Evolutionary conservation across 2,888 invertebrate genomes (phyloP).

Genomic region (Camptogramma bilineatum): DNA sequence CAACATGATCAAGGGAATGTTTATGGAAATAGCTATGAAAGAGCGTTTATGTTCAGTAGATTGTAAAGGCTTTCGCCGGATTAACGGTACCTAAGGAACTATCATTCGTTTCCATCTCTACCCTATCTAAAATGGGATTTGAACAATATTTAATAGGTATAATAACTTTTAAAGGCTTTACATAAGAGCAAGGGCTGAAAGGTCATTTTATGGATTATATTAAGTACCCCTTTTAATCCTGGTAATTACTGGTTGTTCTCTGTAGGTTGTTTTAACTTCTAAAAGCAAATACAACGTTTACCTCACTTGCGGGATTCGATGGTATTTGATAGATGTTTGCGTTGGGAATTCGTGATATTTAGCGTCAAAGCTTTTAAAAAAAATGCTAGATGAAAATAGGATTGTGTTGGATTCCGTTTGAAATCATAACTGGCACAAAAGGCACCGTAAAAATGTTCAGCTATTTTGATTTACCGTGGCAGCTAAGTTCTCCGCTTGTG

Average conservation of each 20-base stretch:
- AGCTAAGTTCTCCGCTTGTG: constrained; percentile 12
- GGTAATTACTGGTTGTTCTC: constrained; percentile 46
- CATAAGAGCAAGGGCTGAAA: constrained; percentile 53
- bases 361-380: background rate
- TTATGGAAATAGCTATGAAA: constrained; percentile 13
- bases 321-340: constrained; percentile 29
- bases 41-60: constrained; percentile 14
- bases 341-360: constrained; percentile 13
- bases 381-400: background rate
- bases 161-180: constrained; percentile 59
- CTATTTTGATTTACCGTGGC: constrained; percentile 17
- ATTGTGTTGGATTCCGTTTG: constrained; percentile 10
- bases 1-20: constrained; percentile 9
- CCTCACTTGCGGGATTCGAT: constrained; percentile 45
- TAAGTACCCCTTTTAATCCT: constrained; percentile 64
- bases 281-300: constrained; percentile 48
- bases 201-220: constrained; percentile 57
- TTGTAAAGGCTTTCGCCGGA: constrained; percentile 8
- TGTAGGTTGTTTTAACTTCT: constrained; percentile 59
- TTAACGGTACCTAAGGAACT: constrained; percentile 26
- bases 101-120: constrained; percentile 32
- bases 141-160: constrained; percentile 57
- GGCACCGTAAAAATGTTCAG: constrained; percentile 29
- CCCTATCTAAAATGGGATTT: constrained; percentile 37
- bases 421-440: constrained; percentile 13